A percentile compares a stretch with the other conserved stretches of the same genome.
phyloP scores from a whole-genome alignment of 2,797 vertebrate species.

The Phrynocephalus vlangalii region DNA sequence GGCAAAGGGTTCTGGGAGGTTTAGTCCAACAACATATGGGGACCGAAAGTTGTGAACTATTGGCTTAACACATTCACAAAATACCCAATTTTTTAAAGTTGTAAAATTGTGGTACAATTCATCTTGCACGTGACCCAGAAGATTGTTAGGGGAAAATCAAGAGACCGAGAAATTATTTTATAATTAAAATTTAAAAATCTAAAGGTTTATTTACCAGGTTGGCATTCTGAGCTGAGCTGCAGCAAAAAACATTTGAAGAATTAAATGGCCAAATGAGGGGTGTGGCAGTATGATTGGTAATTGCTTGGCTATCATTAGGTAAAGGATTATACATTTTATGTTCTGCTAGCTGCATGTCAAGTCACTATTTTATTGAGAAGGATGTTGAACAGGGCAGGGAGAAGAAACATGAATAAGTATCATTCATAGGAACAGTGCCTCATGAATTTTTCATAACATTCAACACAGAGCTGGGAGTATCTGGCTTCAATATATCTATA shows the following conservation, averaged over 20 bases:
- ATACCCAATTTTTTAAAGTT: background rate
- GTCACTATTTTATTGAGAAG: constrained; percentile 73
- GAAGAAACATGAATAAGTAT: constrained; percentile 55
- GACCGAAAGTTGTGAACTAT: too few relatives aligned
- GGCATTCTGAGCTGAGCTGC: background rate
- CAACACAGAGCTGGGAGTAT: constrained; percentile 45
- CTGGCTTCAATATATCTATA: constrained; percentile 54
- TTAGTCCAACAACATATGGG: too few relatives aligned
- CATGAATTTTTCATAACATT: constrained; percentile 71
- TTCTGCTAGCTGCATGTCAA: constrained; percentile 62
- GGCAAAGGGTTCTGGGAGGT: too few relatives aligned
- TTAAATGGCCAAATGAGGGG: background rate
- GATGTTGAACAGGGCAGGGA: constrained; percentile 65
- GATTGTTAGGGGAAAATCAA: background rate
- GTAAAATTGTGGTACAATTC: background rate
- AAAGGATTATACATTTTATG: constrained; percentile 65
- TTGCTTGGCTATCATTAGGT: constrained; percentile 56
- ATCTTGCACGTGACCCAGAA: background rate
- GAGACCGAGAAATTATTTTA: background rate
- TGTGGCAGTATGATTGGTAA: constrained; percentile 13
- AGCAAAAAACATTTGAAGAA: background rate
- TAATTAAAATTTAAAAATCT: background rate
- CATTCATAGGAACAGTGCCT: constrained; percentile 66
- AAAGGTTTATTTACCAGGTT: background rate
- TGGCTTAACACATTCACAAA: background rate